A percentile compares a stretch with the other conserved stretches of the same genome.
phyloP scores from a whole-genome alignment of 2,888 invertebrate species.

The Julus scandinavius region DNA sequence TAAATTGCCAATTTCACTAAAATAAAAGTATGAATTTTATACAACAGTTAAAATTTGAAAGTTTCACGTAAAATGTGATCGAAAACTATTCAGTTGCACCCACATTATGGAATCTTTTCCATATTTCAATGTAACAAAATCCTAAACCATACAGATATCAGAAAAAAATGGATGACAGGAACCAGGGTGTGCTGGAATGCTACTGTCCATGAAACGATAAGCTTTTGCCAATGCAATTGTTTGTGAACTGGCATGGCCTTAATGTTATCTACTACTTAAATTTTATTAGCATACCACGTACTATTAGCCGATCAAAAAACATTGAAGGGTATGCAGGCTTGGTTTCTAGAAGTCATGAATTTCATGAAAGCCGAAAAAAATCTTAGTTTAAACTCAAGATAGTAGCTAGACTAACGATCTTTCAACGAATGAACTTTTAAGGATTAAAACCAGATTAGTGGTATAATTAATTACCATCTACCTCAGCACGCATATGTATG shows the following conservation, averaged over 20 bases:
- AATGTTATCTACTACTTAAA: neutral
- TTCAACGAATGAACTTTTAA: neutral
- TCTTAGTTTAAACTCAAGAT: slow-evolving; percentile 10
- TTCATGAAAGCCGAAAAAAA: neutral
- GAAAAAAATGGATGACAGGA: no score
- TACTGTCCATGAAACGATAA: neutral
- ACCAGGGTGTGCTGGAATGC: slow-evolving; percentile 33
- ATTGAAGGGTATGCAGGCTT: neutral
- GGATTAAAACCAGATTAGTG: neutral
- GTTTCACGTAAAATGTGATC: no score
- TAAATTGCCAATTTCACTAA: no score
- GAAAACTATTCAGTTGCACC: neutral
- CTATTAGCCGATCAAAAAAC: neutral
- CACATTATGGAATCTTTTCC: neutral
- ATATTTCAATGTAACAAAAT: neutral
- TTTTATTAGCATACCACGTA: slow-evolving; percentile 7
- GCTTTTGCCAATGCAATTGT: neutral
- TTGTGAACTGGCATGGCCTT: neutral
- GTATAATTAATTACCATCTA: neutral
- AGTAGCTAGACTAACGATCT: slow-evolving; percentile 12
- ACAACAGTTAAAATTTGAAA: no score
- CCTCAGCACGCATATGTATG: neutral
- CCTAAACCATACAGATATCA: neutral
- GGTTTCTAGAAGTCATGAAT: neutral
- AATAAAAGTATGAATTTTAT: no score